Evolutionary conservation across 2,797 vertebrate species (phyloP), one percentile per base, ranked within the genome.

Genomic region (Simalia tracyae): DNA sequence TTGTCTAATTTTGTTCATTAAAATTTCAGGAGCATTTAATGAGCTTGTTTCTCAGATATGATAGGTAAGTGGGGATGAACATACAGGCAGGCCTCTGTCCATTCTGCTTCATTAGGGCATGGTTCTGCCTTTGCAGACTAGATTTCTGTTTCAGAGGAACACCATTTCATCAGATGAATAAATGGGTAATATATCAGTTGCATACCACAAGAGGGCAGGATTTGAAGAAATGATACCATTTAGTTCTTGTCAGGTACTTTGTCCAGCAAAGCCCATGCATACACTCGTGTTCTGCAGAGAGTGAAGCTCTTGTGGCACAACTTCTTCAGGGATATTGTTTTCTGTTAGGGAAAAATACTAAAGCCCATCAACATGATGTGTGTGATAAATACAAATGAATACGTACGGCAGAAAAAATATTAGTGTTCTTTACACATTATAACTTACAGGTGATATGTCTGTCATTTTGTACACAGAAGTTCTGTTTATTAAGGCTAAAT

Each of bases 161-260:
- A 90, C 22, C 26, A 14, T 63, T 63, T 84, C 87, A 72, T 42
- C 5, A 24, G 7, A 12, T 63, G 64, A 12, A 59, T 36, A 76
- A 12, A 31, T 87, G 57, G 6, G 36, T 59, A 86, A 85, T 60
- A 42, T 72, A 22, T 86, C 28, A 28, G 22, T 31, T 60, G 54
- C 46, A 76, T 19, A 28, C 64, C 84, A 92, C 84, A 92, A 90
- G 88, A 92, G 88, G 89, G 92, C 64, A 86, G 92, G 24, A 72
- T 92, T 76, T 90, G 64, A 76, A 46, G 84, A 81, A 90, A 56
- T 66, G 1, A 87, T 63, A 42, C 14, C 2, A 46, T 60, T 46
- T 92, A 19, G 26, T 59, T 68, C n/a, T 87, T 42, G 57, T n/a
- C n/a, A 24, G n/a, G 31, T 14, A 26, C 2, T 85, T 57, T n/a